phyloP scores from a whole-genome alignment of 1,140 invertebrate genomes.

The Scylla paramamosain region DNA sequence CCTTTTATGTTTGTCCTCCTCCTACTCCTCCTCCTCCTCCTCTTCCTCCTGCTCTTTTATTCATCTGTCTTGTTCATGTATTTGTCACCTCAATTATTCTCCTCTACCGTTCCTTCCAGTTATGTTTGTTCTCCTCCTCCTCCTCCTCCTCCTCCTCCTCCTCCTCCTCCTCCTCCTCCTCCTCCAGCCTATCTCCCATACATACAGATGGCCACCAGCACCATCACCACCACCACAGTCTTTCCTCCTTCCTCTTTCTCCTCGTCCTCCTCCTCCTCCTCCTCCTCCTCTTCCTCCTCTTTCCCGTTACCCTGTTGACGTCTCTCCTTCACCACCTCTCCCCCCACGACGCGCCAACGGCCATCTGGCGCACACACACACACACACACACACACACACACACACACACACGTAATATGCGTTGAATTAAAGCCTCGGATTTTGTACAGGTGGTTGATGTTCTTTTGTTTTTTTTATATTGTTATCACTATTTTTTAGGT shows the following conservation, averaged over 20 bases:
- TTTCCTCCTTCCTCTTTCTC: no score
- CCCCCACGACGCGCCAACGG: background rate
- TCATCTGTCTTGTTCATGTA: background rate
- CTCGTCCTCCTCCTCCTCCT: no score
- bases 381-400: slow-evolving; percentile 60
- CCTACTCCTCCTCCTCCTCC: background rate
- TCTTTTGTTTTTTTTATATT: background rate
- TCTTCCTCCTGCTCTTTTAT: background rate
- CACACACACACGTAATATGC: background rate
- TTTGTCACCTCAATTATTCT: no score
- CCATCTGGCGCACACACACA: slow-evolving; percentile 34
- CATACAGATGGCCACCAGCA: no score
- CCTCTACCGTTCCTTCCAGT: no score
- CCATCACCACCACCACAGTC: no score
- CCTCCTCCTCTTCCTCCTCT: no score
- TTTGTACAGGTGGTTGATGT: background rate
- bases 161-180: no score
- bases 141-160: no score
- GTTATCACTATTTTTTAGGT: no score
- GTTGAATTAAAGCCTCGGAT: background rate
- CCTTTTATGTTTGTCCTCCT: background rate
- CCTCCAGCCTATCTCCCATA: no score
- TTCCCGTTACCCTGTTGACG: background rate
- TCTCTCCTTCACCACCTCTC: background rate
- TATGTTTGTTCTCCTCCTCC: no score